Evolutionary conservation across 2,113 vertebrate species (phyloP).

Genomic region (Grus americana): DNA sequence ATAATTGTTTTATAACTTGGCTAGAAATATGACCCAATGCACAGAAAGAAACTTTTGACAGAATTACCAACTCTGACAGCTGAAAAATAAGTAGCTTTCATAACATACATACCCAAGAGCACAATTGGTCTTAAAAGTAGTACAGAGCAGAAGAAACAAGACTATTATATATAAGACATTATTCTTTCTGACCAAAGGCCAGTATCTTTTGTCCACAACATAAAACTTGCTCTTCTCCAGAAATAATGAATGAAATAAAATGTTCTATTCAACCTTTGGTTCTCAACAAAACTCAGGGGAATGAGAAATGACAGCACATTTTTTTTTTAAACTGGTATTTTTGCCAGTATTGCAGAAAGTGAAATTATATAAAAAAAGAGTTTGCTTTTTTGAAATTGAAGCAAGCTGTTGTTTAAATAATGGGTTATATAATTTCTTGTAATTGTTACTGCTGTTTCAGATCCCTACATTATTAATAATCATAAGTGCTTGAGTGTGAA

Average conservation of each 20-base stretch:
- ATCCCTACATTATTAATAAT: background rate
- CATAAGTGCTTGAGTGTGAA: background rate
- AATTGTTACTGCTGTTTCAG: background rate
- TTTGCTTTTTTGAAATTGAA: background rate
- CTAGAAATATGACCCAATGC: background rate
- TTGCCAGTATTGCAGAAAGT: background rate
- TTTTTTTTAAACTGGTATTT: background rate
- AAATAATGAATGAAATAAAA: background rate
- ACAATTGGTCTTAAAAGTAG: background rate
- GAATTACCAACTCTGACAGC: background rate
- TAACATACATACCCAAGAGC: background rate
- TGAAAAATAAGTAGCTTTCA: background rate
- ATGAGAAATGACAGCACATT: background rate
- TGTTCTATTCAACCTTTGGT: background rate
- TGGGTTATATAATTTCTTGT: background rate
- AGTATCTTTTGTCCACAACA: background rate
- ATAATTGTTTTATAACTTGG: background rate
- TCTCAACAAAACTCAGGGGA: background rate
- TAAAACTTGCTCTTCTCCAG: background rate
- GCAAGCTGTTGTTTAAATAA: background rate
- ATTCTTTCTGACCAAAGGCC: background rate
- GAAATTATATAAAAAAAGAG: background rate
- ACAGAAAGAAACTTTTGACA: background rate
- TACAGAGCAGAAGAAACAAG: background rate
- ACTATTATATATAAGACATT: background rate